Evolutionary conservation across 2,113 vertebrate genomes (phyloP).

Genomic region (Zosterops japonicus): DNA sequence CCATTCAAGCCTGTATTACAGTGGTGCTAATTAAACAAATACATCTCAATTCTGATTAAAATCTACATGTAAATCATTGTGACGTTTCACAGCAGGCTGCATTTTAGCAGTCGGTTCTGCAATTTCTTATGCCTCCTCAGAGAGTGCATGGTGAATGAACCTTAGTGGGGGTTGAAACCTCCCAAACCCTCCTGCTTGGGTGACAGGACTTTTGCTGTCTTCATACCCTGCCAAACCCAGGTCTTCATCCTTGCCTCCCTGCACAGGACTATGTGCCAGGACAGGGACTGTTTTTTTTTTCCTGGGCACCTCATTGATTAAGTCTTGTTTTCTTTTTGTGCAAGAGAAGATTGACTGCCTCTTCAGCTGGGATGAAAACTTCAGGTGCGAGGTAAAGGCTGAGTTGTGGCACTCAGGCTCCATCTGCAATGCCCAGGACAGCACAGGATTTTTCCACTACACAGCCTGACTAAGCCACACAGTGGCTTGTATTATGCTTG

Average conservation of each 20-base stretch:
- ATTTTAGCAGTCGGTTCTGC: conserved; percentile 55
- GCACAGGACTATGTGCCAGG: not conserved
- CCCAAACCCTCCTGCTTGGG: conserved; percentile 33
- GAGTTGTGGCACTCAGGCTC: not conserved
- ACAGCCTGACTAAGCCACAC: not conserved
- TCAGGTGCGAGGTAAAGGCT: not conserved
- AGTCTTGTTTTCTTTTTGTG: not conserved
- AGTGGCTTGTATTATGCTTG: not conserved
- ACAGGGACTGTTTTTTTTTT: not conserved
- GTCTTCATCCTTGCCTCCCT: not conserved
- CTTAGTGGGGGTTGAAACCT: conserved; percentile 53
- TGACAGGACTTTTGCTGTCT: not conserved
- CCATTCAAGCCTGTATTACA: conserved; percentile 7
- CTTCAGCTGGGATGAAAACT: not conserved
- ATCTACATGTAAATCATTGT: conserved; percentile 70
- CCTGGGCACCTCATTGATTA: not conserved
- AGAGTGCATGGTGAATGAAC: conserved; percentile 63
- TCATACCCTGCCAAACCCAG: not conserved
- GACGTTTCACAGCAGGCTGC: conserved; percentile 71
- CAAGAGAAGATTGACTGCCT: not conserved
- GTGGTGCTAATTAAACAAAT: conserved; percentile 75
- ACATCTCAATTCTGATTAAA: conserved; percentile 75
- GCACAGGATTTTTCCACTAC: not conserved
- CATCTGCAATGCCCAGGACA: not conserved
- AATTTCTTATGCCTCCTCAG: conserved; percentile 59